These are phyloP conservation scores for Ecdyonurus torrentis DNA, from an alignment of 2,888 invertebrate genomes.

Conservation along the genomic window DNA sequence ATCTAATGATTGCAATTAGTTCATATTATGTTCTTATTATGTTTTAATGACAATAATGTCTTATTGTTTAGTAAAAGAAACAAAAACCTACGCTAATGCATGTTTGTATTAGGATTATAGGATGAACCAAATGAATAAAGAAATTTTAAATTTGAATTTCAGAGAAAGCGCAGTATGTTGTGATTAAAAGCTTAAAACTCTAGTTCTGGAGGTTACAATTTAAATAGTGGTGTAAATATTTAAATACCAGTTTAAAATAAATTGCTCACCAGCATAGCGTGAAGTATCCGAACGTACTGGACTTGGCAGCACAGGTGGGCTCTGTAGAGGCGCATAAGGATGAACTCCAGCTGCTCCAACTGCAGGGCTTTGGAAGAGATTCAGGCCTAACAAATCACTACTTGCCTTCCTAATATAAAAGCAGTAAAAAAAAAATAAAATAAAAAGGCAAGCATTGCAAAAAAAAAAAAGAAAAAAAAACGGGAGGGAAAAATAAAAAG, in stretches of 20 bases:
- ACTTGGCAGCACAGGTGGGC: slow-evolving; percentile 31
- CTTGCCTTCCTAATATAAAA: slow-evolving; percentile 34
- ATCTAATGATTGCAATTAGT: no score
- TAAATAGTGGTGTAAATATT: not conserved
- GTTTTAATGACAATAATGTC: no score
- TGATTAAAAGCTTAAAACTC: not conserved
- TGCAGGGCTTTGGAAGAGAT: slow-evolving; percentile 61
- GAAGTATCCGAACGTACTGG: slow-evolving; percentile 41
- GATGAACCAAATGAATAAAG: no score
- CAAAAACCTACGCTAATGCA: no score
- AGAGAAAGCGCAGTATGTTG: not conserved
- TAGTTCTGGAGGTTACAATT: not conserved
- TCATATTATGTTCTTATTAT: no score
- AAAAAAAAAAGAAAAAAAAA: not conserved
- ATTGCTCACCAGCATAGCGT: slow-evolving; percentile 12
- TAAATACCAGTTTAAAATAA: not conserved
- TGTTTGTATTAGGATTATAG: no score
- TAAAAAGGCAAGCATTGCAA: not conserved
- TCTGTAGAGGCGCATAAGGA: slow-evolving; percentile 69
- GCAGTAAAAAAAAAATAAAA: not conserved
- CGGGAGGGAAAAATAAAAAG: no score
- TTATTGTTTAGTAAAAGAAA: no score
- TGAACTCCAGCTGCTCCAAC: slow-evolving; percentile 33
- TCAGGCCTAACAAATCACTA: slow-evolving; percentile 61
- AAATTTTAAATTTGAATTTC: no score